These are phyloP conservation scores for Hydrozoanthus tunicans DNA, from an alignment of 64 coral and sea anemone genomes.

Conservation along the genomic window DNA sequence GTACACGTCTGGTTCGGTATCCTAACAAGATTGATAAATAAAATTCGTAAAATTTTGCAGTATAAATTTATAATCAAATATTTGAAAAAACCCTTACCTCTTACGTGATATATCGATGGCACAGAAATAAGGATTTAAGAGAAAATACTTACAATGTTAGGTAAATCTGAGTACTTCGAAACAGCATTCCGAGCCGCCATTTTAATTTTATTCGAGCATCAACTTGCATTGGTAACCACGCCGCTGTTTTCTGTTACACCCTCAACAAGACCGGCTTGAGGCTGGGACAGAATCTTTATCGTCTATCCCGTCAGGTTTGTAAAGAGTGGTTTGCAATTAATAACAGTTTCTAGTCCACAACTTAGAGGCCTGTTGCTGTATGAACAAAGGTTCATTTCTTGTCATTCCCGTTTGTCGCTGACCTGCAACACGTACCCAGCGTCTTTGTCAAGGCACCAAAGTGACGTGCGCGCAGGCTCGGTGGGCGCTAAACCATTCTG, in stretches of 20 bases:
- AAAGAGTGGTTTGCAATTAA: too few relatives aligned
- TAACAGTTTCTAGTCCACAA: too few relatives aligned
- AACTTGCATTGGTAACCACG: conserved; percentile 26
- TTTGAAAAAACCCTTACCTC: not conserved
- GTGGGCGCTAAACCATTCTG: too few relatives aligned
- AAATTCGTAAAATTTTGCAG: not conserved
- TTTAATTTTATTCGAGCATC: conserved; percentile 1
- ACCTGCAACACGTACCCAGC: too few relatives aligned
- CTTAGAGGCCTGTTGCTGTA: too few relatives aligned
- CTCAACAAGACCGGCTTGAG: not conserved
- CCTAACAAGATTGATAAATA: conserved; percentile 3
- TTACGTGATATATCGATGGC: too few relatives aligned
- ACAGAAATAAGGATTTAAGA: not conserved
- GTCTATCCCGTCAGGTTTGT: too few relatives aligned
- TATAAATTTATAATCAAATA: not conserved
- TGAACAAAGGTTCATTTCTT: too few relatives aligned
- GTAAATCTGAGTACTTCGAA: conserved; percentile 54
- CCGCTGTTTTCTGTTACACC: conserved; percentile 41
- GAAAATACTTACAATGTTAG: conserved; percentile 46
- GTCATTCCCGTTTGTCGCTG: too few relatives aligned
- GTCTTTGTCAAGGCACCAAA: too few relatives aligned
- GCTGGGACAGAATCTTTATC: not conserved
- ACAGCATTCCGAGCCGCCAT: conserved; percentile 28
- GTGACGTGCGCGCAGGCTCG: too few relatives aligned
- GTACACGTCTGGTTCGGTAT: conserved; percentile 52